Percentiles rank a stretch among this genome's conserved stretches.
Conservation (phyloP, 2,113 vertebrate species). For the Sclerurus mexicanus region DNA sequence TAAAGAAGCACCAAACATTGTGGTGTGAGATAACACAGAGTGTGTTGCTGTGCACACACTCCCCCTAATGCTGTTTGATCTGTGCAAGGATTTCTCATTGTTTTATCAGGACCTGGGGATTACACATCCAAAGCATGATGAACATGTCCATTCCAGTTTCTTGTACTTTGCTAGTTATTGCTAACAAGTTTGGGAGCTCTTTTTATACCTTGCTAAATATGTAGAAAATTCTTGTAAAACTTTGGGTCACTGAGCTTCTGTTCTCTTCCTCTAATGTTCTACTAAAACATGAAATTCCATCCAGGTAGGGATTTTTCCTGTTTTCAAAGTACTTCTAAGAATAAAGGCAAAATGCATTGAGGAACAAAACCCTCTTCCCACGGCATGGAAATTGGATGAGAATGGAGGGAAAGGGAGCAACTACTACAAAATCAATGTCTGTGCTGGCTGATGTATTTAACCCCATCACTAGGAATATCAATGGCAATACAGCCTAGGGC, state of each 20-base stretch:
- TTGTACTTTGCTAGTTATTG: background rate
- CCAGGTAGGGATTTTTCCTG: background rate
- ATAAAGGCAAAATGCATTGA: background rate
- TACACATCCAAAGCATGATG: rapidly evolving
- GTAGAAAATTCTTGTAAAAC: background rate
- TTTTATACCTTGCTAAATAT: background rate
- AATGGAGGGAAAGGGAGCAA: background rate
- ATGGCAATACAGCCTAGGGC: background rate
- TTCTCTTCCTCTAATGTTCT: background rate
- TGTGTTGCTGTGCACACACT: rapidly evolving
- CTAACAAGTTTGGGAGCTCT: background rate
- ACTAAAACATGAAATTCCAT: background rate
- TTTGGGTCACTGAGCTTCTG: background rate
- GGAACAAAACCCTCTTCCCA: background rate
- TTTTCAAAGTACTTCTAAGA: background rate
- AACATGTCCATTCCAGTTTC: rapidly evolving
- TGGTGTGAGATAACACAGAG: background rate
- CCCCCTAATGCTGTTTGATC: background rate
- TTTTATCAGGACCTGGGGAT: background rate
- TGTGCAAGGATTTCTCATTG: background rate
- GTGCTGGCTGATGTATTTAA: background rate
- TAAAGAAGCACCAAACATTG: background rate
- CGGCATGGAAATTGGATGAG: background rate
- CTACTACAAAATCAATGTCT: background rate
- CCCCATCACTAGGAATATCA: background rate